Base-by-base conservation (phyloP, 2,797 vertebrate genomes). In the Leptoclinus maculatus region DNA sequence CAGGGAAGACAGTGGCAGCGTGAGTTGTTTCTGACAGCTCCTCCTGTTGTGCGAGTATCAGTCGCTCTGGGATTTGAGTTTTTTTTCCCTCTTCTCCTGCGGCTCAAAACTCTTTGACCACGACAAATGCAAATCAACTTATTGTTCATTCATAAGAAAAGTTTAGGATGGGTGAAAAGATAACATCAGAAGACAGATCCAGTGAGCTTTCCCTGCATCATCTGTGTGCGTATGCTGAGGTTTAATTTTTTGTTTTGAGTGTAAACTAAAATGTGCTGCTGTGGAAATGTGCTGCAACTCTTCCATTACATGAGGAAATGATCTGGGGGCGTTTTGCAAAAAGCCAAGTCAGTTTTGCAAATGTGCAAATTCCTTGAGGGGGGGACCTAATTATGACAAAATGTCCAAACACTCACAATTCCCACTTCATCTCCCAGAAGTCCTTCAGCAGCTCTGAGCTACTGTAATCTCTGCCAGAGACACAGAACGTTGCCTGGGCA, bases 21-120 rank as follows among this genome's bases (percentile, higher is more conserved):
- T 83, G 85, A 92, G 84, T 88, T 83, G 86, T 85, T 87, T 87
- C 84, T 92, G 92, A 94, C 93, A 91, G 92, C 84, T 88, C 87
- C 89, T 89, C 90, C 88, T 90, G 88, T 87, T 82, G 77, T 87
- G 75, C 32, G 34, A 70, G 82, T 68, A 83, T 88, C 68, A 53
- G 58, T 72, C 83, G 87, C 83, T 87, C 87, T 62, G 73, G 82
- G 82, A 78, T 85, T 83, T 54, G 12, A 66, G 62, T 39, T 59
- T 73, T 56, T 49, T 53, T 25, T 53, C n/a, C 23, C 58, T 67
- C 45, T 41, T 63, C 66, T 65, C 65, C 66, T 38, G 75, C 29
- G 0, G 67, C 82, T 43, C 59, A 3, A 74, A 84, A 74, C 74
- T 75, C 27, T 82, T 75, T 51, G 67, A 71, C 80, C 78, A 79